A percentile compares a stretch with the other conserved stretches of the same genome.
Evolutionary conservation across 2,797 vertebrate species (phyloP).

Genomic region (Mionectes olivaceus): DNA sequence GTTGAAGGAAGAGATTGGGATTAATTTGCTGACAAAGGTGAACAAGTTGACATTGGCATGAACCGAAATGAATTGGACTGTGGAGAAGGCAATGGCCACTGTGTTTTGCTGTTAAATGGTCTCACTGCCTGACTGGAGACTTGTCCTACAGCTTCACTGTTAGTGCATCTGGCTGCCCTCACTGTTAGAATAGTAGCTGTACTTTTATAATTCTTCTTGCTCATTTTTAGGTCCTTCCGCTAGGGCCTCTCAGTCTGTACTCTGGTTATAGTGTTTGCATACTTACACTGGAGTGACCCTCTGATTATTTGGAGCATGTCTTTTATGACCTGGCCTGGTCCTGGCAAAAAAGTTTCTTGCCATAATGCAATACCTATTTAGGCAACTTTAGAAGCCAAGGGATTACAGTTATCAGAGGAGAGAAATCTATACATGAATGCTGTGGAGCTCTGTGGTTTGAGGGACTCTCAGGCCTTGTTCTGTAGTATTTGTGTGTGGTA

Average conservation of each 20-base stretch:
- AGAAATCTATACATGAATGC: background rate
- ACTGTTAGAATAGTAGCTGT: background rate
- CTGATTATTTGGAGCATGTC: background rate
- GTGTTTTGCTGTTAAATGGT: background rate
- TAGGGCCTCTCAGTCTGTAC: background rate
- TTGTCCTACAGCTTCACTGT: background rate
- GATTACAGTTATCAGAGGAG: background rate
- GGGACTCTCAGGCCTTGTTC: background rate
- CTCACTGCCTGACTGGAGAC: background rate
- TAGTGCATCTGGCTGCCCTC: background rate
- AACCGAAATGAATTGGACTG: background rate
- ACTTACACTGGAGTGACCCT: background rate
- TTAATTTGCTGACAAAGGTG: background rate
- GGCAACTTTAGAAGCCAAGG: background rate
- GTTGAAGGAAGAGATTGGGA: background rate
- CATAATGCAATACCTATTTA: background rate
- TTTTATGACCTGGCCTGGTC: background rate
- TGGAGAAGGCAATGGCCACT: background rate
- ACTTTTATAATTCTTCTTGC: background rate
- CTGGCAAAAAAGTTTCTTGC: background rate
- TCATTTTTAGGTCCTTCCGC: background rate
- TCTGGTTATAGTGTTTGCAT: background rate
- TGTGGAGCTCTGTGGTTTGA: background rate
- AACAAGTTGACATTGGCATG: background rate
- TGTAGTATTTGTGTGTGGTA: background rate